Evolutionary conservation across 1,140 invertebrate genomes (phyloP).

Genomic region (Heliconius nattereri): DNA sequence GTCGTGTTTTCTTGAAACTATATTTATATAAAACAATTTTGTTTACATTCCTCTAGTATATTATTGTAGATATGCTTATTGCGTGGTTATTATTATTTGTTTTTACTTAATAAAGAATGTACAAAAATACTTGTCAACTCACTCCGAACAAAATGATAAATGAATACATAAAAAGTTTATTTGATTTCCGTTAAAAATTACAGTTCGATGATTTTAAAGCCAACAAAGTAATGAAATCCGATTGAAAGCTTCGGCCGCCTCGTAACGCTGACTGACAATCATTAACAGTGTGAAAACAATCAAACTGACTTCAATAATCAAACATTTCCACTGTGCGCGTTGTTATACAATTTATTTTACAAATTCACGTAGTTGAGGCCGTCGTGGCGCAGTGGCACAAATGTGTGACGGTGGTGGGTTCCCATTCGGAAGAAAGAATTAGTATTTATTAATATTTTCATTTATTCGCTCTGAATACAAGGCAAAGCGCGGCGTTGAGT

Average conservation of each 20-base stretch:
- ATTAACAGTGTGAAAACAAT: constrained; percentile 70
- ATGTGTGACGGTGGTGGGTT: too few species aligned
- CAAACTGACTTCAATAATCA: constrained; percentile 64
- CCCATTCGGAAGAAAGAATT: too few species aligned
- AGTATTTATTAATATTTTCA: too few species aligned
- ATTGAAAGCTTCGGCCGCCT: constrained; percentile 45
- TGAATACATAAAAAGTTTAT: constrained; percentile 39
- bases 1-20: constrained; percentile 15
- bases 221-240: constrained; percentile 46
- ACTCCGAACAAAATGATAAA: constrained; percentile 23
- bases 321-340: constrained; percentile 63
- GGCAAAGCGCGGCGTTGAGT: too few species aligned
- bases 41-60: not conserved
- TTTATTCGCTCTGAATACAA: too few species aligned
- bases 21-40: constrained; percentile 14
- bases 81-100: not conserved
- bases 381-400: too few species aligned
- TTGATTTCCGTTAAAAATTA: constrained; percentile 43
- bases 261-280: constrained; percentile 51
- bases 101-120: not conserved
- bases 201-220: constrained; percentile 47
- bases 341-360: constrained; percentile 58
- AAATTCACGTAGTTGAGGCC: constrained; percentile 25
- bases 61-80: not conserved
- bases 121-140: not conserved